These are phyloP conservation scores for Pterocles gutturalis DNA, from an alignment of 2,113 vertebrate genomes.

Conservation along the genomic window DNA sequence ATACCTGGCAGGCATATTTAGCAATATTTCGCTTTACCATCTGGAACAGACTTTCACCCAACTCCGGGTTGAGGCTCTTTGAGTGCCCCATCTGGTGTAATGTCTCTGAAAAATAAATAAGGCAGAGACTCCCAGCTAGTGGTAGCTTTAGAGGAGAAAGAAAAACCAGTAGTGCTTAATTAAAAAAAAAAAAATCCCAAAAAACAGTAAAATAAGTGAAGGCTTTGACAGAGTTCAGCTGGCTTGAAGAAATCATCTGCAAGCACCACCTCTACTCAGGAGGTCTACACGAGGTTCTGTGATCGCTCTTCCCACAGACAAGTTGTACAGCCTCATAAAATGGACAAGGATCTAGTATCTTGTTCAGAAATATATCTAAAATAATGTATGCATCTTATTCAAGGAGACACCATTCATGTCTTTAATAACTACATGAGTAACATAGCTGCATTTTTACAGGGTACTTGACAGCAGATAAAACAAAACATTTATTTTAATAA, in stretches of 20 bases:
- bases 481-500: neutral
- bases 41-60: slow-evolving; percentile 26
- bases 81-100: slow-evolving; percentile 21
- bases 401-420: neutral
- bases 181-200: too few relatives aligned
- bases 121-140: neutral
- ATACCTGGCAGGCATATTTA: slow-evolving; percentile 42
- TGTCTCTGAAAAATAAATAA: neutral
- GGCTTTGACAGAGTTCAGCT: neutral
- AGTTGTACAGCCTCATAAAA: neutral
- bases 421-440: neutral
- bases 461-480: neutral
- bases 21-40: slow-evolving; percentile 22
- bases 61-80: neutral
- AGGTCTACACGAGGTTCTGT: fast-evolving
- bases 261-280: neutral
- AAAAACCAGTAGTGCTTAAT: neutral
- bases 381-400: neutral
- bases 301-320: neutral
- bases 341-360: neutral
- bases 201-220: neutral
- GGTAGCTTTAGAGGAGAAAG: neutral
- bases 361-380: neutral
- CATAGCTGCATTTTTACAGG: neutral
- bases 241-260: neutral